phyloP scores from a whole-genome alignment of 2,113 vertebrate genomes.

The Saguinus midas region DNA sequence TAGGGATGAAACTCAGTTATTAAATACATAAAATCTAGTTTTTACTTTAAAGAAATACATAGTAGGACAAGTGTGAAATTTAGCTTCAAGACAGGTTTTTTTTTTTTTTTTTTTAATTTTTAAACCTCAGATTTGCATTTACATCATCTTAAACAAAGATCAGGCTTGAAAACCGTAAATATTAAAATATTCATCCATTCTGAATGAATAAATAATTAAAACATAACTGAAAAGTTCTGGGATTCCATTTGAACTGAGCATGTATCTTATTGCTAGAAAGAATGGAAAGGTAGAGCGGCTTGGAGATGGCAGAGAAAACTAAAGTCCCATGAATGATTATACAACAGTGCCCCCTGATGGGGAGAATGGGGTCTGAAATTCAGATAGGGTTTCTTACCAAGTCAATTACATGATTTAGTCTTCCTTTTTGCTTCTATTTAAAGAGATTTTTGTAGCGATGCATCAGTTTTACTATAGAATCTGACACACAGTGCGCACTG shows the following conservation, averaged over 20 bases:
- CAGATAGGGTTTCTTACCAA: neutral
- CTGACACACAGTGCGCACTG: neutral
- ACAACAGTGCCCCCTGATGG: neutral
- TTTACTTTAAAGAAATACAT: neutral
- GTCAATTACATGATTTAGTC: neutral
- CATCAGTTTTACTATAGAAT: neutral
- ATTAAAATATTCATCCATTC: conserved; percentile 57
- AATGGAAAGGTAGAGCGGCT: neutral
- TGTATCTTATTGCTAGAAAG: neutral
- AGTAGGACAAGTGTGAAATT: neutral
- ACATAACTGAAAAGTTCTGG: neutral
- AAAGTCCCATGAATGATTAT: accelerated
- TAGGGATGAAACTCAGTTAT: neutral
- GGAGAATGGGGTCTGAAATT: neutral
- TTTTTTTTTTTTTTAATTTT: too few relatives aligned
- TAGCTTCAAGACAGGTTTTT: neutral
- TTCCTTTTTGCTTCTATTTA: neutral
- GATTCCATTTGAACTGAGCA: neutral
- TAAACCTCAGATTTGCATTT: neutral
- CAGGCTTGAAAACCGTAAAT: neutral
- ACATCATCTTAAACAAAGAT: neutral
- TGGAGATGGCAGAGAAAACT: neutral
- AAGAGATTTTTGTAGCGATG: neutral
- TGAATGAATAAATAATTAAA: conserved; percentile 37
- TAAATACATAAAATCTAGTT: neutral